These are phyloP conservation scores for Etheostoma perlongum DNA, from an alignment of 2,797 vertebrate species.

Conservation along the genomic window DNA sequence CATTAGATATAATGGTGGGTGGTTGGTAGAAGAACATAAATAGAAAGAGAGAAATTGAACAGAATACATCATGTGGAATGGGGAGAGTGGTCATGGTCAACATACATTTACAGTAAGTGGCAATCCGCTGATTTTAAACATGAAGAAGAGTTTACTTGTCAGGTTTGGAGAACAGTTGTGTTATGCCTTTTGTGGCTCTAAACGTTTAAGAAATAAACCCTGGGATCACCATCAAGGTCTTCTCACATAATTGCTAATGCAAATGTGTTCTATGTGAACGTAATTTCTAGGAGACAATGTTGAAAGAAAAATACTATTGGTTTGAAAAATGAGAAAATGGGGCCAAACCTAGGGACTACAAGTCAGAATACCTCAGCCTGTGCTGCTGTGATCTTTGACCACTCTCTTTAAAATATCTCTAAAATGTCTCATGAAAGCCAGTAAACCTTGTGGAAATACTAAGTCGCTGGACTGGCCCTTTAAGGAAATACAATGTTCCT, in stretches of 20 bases:
- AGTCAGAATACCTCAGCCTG: neutral
- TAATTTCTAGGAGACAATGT: neutral
- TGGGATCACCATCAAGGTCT: neutral
- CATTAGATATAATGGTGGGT: slow-evolving; percentile 34
- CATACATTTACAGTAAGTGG: neutral
- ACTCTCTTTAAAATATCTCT: neutral
- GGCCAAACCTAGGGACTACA: neutral
- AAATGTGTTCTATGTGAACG: neutral
- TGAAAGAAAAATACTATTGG: neutral
- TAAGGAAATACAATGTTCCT: neutral
- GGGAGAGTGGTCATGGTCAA: neutral
- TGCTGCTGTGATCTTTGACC: neutral
- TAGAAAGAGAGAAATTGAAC: too few relatives aligned
- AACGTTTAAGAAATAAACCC: neutral
- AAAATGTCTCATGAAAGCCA: neutral
- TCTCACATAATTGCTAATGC: neutral
- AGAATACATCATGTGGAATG: neutral
- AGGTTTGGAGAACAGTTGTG: neutral
- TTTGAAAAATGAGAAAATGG: too few relatives aligned
- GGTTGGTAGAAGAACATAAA: slow-evolving; percentile 19
- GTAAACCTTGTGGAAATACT: neutral
- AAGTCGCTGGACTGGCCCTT: neutral
- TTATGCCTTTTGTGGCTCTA: neutral
- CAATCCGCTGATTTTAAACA: neutral
- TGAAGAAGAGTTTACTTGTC: neutral